Percentiles rank a stretch among this genome's conserved stretches.
phyloP scores from a whole-genome alignment of 2,113 vertebrate species.

The Eclectus roratus region DNA sequence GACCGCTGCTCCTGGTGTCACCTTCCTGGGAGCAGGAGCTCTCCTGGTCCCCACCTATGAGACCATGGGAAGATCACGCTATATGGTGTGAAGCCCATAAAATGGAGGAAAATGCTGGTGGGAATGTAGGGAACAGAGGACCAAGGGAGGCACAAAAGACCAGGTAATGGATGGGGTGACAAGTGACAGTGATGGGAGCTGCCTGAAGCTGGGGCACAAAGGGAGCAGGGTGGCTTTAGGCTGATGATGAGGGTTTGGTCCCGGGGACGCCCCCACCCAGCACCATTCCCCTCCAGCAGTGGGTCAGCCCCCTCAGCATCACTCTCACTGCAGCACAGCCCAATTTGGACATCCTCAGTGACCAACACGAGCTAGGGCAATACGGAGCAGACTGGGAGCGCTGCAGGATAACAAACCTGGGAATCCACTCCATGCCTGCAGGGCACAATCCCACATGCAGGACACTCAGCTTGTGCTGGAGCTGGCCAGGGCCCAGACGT shows the following conservation, averaged over 20 bases:
- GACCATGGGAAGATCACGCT: accelerated
- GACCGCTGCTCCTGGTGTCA: accelerated
- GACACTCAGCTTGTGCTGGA: not conserved
- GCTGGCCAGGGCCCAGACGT: not conserved
- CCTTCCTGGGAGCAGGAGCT: not conserved
- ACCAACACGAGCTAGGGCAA: not conserved
- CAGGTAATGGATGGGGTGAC: not conserved
- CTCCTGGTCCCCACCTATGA: not conserved
- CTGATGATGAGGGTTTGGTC: not conserved
- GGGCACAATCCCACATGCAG: accelerated
- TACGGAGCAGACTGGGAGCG: accelerated
- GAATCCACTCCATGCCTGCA: accelerated
- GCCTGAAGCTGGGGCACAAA: not conserved
- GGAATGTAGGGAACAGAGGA: not conserved
- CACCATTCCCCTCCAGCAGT: not conserved
- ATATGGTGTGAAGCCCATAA: not conserved
- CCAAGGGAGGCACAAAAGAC: not conserved
- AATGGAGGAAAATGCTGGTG: not conserved
- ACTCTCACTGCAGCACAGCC: not conserved
- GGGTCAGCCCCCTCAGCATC: not conserved
- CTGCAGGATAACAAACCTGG: not conserved
- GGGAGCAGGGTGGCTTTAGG: not conserved
- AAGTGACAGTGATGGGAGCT: not conserved
- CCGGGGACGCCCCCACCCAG: accelerated
- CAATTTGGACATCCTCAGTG: not conserved